Evolutionary conservation across 2,797 vertebrate species (phyloP).

Genomic region (Ctenochaetus hawaiiensis): DNA sequence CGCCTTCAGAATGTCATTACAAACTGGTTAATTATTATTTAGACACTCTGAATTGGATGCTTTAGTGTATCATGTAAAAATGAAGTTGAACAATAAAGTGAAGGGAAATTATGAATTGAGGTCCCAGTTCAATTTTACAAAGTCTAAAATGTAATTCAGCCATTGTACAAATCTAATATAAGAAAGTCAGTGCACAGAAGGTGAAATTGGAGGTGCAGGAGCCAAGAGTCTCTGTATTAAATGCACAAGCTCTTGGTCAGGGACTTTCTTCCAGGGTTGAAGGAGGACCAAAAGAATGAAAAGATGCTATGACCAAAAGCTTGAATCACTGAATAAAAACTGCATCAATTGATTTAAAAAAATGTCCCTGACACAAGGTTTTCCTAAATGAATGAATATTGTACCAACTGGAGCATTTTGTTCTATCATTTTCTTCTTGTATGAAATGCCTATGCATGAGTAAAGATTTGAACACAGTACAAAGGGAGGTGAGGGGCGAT

Average conservation of each 20-base stretch:
- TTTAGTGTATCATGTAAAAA: neutral
- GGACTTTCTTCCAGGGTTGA: conserved; percentile 1
- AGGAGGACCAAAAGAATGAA: conserved; percentile 14
- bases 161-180: neutral
- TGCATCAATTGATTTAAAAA: conserved; percentile 6
- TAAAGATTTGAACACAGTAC: neutral
- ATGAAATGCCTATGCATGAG: neutral
- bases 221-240: neutral
- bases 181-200: neutral
- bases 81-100: neutral
- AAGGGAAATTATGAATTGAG: neutral
- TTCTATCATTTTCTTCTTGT: neutral
- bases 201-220: neutral
- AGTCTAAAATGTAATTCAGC: neutral
- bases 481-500: neutral
- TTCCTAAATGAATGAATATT: neutral
- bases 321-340: conserved; percentile 5
- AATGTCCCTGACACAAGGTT: neutral
- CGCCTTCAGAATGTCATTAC: neutral
- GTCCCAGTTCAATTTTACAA: neutral
- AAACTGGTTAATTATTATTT: neutral
- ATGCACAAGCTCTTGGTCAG: neutral
- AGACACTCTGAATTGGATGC: neutral
- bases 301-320: neutral
- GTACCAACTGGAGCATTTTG: neutral